Base-by-base conservation (phyloP, 35 echinoderm and acorn worm genomes). In the Acanthaster planci region DNA sequence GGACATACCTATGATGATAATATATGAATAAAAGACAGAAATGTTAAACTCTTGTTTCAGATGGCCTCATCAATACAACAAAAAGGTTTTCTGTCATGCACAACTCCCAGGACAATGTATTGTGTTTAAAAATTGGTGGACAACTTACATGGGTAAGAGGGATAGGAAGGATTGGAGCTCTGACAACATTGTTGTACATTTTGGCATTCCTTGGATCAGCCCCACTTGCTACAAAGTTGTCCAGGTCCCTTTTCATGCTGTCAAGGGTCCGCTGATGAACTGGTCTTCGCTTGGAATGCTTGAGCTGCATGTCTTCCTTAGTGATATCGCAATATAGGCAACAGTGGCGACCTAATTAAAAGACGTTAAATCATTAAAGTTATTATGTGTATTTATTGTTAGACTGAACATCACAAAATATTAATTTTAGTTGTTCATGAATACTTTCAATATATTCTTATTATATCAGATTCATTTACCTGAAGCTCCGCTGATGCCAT, bases 401-500 rank as follows among this genome's bases (percentile, higher is more conserved):
- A 68, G 30, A 54, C 35, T 26, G 26, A 8, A 64, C 59, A 37
- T 37, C 40, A 35, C 38, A 23, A 81, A 37, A 55, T 35, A 60
- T 67, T 81, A 52, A 12, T 44, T 80, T 78, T 60, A 37, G 81
- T 81, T 80, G 36, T 67, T 9, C 14, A 44, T 68, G n/a, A n/a
- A n/a, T n/a, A n/a, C n/a, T n/a, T n/a, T n/a, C n/a, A n/a, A n/a
- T n/a, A n/a, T n/a, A n/a, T n/a, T n/a, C n/a, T n/a, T n/a, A n/a
- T n/a, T n/a, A n/a, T n/a, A n/a, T 26, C 34, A 68, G 60, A 26
- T 68, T 26, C 21, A 18, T 29, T 90, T 50, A 85, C 88, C 72
- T 60, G 60, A 77, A 79, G 88, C 42, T 85, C 88, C 82, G 38
- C 67, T 78, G 35, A 90, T 55, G 34, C 81, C 81, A 79, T 84